Evolutionary conservation across 2,797 vertebrate genomes (phyloP), one percentile per base, ranked within the genome.

Genomic region (Scarus forsteni): DNA sequence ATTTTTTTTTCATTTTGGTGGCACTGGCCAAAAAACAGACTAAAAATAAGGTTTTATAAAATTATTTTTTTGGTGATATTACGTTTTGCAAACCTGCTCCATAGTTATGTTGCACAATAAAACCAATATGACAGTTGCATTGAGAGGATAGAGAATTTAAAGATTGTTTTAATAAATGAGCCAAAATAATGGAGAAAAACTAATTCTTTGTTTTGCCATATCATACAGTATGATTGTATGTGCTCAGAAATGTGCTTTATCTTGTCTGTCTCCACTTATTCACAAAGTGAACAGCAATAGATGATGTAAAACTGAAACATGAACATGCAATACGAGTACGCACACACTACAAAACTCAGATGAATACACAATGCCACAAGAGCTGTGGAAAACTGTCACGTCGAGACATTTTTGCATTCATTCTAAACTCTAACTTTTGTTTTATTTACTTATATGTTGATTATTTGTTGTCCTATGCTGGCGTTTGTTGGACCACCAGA

Each of bases 251-350:
- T 79, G 81, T 89, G 81, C 76, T 86, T 74, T 66, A 79, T 68
- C 62, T 55, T 63, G 36, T 79, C 14, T 52, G 83, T 85, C 60
- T 69, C 52, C 70, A 75, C 72, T 71, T 5, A 65, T 85, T 68
- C 68, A 15, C 81, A 64, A 81, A 77, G 46, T 59, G 15, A 90
- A 86, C 75, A 89, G 91, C 90, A 92, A 92, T 92, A 92, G 77
- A 82, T 73, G 6, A 80, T 75, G 65, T 45, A 44, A 44, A 73
- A 75, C 48, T 65, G 35, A 69, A 66, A 60, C 52, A 73, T 18
- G 51, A 12, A 77, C 74, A 78, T 83, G 77, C 84, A 88, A 83
- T 84, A 80, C 79, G 78, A 64, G 10, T 45, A 65, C 27, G 14
- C 43, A 55, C 48, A 66, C 19, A 60, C 49, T n/a, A 49, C 55